Evolutionary conservation across 2,888 invertebrate genomes (phyloP).

Genomic region (Molanna angustata): DNA sequence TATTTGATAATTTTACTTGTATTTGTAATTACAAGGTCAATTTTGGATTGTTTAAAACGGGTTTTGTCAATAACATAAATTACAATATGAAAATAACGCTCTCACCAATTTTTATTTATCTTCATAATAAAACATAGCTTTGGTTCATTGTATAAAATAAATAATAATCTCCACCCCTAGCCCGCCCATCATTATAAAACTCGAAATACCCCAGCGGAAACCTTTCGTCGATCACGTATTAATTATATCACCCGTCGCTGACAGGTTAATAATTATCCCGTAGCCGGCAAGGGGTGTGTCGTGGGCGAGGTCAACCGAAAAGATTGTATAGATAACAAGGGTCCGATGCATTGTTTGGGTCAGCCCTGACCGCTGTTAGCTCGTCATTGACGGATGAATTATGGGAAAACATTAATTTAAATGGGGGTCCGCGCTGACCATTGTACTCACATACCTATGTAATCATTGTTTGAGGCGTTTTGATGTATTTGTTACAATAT

Average conservation of each 20-base stretch:
- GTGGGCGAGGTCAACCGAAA: conserved; percentile 8
- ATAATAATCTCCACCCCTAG: too few species aligned
- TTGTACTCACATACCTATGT: too few species aligned
- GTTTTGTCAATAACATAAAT: too few species aligned
- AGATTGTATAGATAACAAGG: conserved; percentile 8
- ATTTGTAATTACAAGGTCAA: too few species aligned
- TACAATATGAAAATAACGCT: too few species aligned
- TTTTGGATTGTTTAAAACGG: too few species aligned
- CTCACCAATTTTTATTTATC: too few species aligned
- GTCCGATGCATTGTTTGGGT: conserved; percentile 12
- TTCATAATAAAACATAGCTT: too few species aligned
- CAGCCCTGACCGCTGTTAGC: conserved; percentile 1
- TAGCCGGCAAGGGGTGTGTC: conserved; percentile 17
- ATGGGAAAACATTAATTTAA: background rate
- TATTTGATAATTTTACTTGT: too few species aligned
- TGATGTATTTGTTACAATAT: too few species aligned
- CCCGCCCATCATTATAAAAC: conserved; percentile 4
- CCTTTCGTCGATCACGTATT: conserved; percentile 17
- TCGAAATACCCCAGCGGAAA: background rate
- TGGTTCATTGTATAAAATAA: too few species aligned
- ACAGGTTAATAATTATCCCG: conserved; percentile 16
- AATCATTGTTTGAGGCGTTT: background rate
- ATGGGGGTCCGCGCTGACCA: background rate
- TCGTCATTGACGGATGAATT: background rate
- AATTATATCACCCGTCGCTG: conserved; percentile 11